Conservation (phyloP, 2,797 vertebrate genomes). For the Graptemys geographica region DNA sequence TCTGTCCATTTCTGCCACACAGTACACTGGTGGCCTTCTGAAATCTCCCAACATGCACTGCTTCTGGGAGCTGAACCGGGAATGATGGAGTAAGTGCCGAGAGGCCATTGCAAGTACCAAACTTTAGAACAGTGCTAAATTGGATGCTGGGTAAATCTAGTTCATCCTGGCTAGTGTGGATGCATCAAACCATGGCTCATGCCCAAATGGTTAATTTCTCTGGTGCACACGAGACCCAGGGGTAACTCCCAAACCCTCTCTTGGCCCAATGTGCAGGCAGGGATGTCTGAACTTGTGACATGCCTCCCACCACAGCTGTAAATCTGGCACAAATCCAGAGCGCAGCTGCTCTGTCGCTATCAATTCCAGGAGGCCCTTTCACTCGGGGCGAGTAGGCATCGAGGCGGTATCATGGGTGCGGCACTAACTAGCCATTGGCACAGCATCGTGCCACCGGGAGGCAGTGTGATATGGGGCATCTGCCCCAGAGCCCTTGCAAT, state of each 20-base stretch:
- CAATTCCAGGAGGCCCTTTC: background rate
- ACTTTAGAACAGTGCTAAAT: background rate
- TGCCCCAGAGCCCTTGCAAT: background rate
- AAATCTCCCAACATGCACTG: background rate
- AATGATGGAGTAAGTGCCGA: background rate
- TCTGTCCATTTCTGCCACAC: background rate
- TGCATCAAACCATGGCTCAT: background rate
- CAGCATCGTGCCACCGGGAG: background rate
- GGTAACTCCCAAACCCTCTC: background rate
- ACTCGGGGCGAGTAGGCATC: rapidly evolving
- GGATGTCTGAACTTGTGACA: rapidly evolving
- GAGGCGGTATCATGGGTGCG: background rate
- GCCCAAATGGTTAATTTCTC: background rate
- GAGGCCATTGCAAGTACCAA: background rate
- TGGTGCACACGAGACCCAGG: background rate
- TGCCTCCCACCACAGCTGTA: background rate
- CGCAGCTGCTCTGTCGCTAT: background rate
- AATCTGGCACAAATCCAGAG: background rate
- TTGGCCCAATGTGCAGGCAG: background rate
- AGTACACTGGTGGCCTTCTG: background rate
- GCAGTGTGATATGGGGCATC: background rate
- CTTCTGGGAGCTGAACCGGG: background rate
- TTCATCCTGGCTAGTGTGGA: background rate
- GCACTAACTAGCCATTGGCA: background rate
- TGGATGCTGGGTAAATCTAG: rapidly evolving